Conservation (phyloP, 2,888 invertebrate species). For the Desoria tigrina region DNA sequence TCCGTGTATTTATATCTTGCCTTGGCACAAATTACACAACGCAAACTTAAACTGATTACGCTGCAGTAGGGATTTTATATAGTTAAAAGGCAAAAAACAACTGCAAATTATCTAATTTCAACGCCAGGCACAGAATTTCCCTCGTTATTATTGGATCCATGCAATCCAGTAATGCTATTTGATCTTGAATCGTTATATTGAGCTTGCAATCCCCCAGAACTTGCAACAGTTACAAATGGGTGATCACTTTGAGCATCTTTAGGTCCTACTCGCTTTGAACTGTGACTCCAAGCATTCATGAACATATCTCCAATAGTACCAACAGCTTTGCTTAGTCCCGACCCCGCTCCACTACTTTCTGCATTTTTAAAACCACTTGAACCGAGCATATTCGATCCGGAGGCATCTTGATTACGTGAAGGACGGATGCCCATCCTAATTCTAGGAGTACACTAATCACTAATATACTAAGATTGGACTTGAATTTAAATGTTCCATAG, state of each 20-base stretch:
- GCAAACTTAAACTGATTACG: too few relatives aligned
- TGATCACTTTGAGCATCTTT: background rate
- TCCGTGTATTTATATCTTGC: too few relatives aligned
- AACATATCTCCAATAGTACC: slow-evolving; percentile 36
- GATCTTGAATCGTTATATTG: background rate
- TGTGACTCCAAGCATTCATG: slow-evolving; percentile 34
- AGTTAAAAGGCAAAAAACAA: too few relatives aligned
- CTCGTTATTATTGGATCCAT: background rate
- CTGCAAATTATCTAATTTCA: slow-evolving; percentile 9
- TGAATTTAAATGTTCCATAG: background rate
- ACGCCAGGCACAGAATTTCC: slow-evolving; percentile 16
- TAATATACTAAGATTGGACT: background rate
- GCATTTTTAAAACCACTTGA: background rate
- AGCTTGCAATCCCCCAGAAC: background rate
- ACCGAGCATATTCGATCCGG: background rate
- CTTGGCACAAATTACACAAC: too few relatives aligned
- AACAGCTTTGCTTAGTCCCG: slow-evolving; percentile 33
- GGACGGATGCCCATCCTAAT: background rate
- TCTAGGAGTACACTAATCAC: background rate
- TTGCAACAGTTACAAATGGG: background rate
- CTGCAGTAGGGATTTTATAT: too few relatives aligned
- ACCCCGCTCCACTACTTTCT: slow-evolving; percentile 6
- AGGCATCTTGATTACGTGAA: background rate
- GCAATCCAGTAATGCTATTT: slow-evolving; percentile 1
- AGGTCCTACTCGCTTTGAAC: slow-evolving; percentile 7